phyloP scores from a whole-genome alignment of 37 sponge, comb jelly and placozoan genomes.

The Mnemiopsis leidyi region DNA sequence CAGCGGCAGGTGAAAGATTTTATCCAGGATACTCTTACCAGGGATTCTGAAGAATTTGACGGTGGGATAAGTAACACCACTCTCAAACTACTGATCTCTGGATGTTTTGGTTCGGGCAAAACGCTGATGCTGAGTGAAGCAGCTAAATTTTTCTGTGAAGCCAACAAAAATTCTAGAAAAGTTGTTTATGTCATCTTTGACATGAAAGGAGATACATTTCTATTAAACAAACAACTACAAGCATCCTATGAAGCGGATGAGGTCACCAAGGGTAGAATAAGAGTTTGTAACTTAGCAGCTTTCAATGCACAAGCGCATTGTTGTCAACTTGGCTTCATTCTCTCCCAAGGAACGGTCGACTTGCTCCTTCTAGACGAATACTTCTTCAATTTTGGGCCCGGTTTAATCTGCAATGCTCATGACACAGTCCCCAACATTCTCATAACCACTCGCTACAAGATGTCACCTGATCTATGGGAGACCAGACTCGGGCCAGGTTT shows the following conservation, averaged over 20 bases:
- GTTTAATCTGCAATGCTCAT: neutral
- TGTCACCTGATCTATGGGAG: neutral
- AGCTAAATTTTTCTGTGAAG: conserved; percentile 9
- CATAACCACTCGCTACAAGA: neutral
- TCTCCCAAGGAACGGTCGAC: neutral
- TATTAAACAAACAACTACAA: neutral
- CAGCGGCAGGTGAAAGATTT: neutral
- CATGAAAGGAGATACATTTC: neutral
- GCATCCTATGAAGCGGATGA: neutral
- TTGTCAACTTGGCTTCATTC: neutral
- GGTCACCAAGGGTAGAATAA: neutral
- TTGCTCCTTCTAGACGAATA: neutral
- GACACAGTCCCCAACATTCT: neutral
- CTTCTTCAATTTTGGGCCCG: neutral
- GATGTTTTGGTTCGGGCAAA: neutral
- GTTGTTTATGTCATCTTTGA: conserved; percentile 7
- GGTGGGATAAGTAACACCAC: neutral
- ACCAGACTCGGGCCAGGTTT: neutral
- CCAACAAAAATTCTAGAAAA: neutral
- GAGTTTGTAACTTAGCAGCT: neutral
- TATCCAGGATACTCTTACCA: conserved; percentile 6
- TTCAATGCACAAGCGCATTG: neutral
- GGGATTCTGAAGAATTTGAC: neutral
- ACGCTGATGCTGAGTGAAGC: neutral
- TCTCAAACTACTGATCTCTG: neutral